phyloP scores from a whole-genome alignment of 1,140 invertebrate genomes.

The Bombus turneri region DNA sequence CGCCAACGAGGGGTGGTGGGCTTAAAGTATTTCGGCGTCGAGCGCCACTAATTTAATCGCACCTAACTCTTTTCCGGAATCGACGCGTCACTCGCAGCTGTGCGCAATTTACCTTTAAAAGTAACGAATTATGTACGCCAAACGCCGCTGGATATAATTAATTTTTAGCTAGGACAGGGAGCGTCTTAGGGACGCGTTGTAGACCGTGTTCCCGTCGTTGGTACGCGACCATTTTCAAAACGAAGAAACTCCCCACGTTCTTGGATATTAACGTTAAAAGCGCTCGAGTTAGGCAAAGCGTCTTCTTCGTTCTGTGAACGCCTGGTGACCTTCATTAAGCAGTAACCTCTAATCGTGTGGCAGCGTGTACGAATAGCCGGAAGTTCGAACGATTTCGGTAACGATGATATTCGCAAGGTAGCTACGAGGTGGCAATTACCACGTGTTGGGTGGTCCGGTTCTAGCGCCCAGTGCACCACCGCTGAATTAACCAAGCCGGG shows the following conservation, averaged over 20 bases:
- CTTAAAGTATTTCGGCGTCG: not conserved
- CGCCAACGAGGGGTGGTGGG: not conserved
- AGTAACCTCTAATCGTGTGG: conserved; percentile 26
- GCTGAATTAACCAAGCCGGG: conserved; percentile 19
- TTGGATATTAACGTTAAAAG: not conserved
- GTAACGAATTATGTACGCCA: conserved; percentile 32
- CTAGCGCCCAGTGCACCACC: not conserved
- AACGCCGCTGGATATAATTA: conserved; percentile 1
- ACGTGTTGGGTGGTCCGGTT: conserved; percentile 34
- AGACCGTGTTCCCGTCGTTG: not conserved
- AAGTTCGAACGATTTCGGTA: conserved; percentile 1
- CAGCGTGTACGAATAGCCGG: not conserved
- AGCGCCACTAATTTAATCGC: conserved; percentile 24
- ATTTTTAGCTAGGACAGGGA: not conserved
- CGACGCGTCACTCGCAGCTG: conserved; percentile 40
- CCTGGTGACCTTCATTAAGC: conserved; percentile 33
- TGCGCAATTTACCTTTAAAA: conserved; percentile 29
- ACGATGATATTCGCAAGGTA: conserved; percentile 43
- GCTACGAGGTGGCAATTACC: conserved; percentile 51
- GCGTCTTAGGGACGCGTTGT: not conserved
- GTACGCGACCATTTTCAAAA: not conserved
- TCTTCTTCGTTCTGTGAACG: not conserved
- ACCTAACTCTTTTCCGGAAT: conserved; percentile 22
- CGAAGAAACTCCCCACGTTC: not conserved
- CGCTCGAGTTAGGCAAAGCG: not conserved